phyloP scores from a whole-genome alignment of 2,113 vertebrate species.

The Hyla sarda region DNA sequence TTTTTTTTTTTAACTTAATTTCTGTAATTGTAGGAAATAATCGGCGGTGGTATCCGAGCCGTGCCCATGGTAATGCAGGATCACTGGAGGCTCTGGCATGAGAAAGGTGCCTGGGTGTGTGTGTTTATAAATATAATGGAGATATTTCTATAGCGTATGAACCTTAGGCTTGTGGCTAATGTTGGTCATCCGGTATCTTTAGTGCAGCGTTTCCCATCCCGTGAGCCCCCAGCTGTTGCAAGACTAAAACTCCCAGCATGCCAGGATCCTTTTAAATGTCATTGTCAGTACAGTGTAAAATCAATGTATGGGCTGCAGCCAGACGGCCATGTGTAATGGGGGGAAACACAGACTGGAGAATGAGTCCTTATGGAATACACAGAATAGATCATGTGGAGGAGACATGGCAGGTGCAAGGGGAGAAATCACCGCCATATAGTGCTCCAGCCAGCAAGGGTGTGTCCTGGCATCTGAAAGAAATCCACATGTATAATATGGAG shows the following conservation, averaged over 20 bases:
- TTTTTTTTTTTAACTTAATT: not conserved
- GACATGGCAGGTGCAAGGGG: not conserved
- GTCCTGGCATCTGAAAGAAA: not conserved
- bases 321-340: not conserved
- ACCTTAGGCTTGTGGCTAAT: not conserved
- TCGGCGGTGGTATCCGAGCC: not conserved
- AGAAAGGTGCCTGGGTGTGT: too few species aligned
- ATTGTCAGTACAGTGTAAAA: not conserved
- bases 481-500: too few species aligned
- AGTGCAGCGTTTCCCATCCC: too few species aligned
- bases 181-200: not conserved
- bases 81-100: too few species aligned
- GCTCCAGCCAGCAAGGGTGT: not conserved
- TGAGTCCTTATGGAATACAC: not conserved
- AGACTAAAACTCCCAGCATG: too few species aligned
- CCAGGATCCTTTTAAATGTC: too few species aligned
- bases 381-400: not conserved
- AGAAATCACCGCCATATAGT: not conserved
- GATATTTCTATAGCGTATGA: too few species aligned
- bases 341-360: not conserved
- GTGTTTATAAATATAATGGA: too few species aligned
- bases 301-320: not conserved
- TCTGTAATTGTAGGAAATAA: not conserved
- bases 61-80: too few species aligned
- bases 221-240: too few species aligned